These are phyloP conservation scores for Microplitis deprimator DNA, from an alignment of 2,888 invertebrate species.

Conservation along the genomic window DNA sequence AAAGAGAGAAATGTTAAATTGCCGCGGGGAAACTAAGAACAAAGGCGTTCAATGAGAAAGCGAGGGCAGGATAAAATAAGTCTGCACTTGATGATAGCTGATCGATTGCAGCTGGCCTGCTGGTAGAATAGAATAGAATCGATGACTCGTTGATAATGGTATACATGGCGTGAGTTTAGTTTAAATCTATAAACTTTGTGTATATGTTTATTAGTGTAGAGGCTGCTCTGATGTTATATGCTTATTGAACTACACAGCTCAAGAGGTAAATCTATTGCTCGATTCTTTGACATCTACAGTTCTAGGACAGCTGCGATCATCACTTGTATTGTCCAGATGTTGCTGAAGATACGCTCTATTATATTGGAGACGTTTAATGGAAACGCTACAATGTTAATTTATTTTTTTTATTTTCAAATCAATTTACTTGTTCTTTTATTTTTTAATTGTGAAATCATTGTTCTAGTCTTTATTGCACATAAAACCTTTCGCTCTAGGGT, in stretches of 20 bases:
- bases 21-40: constrained; percentile 3
- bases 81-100: constrained; percentile 18
- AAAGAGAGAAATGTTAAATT: constrained; percentile 6
- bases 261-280: neutral
- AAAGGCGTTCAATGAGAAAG: constrained; percentile 11
- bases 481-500: no score
- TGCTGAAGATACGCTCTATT: neutral
- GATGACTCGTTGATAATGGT: neutral
- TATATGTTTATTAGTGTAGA: neutral
- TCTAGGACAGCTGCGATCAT: neutral
- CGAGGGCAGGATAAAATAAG: neutral
- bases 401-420: no score
- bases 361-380: neutral
- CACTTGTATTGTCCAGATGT: neutral
- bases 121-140: neutral
- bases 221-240: neutral
- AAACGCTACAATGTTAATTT: no score
- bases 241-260: neutral
- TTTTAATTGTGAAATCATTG: no score
- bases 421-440: no score
- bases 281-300: neutral
- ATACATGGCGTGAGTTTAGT: constrained; percentile 37
- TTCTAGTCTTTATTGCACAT: no score
- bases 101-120: constrained; percentile 31
- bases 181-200: constrained; percentile 1